Percentiles rank a stretch among this genome's conserved stretches.
phyloP scores from a whole-genome alignment of 1,140 invertebrate genomes.

The Drosophila pseudoobscura region DNA sequence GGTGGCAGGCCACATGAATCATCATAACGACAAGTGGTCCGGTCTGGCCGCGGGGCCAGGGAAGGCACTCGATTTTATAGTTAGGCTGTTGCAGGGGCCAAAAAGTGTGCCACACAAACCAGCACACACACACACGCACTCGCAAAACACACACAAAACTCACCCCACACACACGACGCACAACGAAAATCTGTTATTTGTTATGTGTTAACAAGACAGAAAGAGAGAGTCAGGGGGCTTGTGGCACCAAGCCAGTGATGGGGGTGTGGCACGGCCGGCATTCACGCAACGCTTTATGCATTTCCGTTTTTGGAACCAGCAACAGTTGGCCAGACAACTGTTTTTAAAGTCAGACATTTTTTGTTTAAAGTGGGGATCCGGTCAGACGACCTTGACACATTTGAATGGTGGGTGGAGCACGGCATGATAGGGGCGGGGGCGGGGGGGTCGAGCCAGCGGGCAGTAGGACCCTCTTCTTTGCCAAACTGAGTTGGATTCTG shows the following conservation, averaged over 20 bases:
- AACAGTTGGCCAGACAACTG: slow-evolving; percentile 59
- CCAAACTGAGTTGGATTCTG: background rate
- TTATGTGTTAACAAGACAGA: slow-evolving; percentile 70
- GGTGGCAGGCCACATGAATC: slow-evolving; percentile 69
- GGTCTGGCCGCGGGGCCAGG: slow-evolving; percentile 5
- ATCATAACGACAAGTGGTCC: slow-evolving; percentile 72
- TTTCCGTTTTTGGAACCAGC: slow-evolving; percentile 54
- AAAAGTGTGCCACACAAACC: slow-evolving; percentile 68
- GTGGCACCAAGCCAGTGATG: slow-evolving; percentile 12
- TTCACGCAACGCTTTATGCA: slow-evolving; percentile 67
- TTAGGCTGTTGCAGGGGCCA: slow-evolving; percentile 63
- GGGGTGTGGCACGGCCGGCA: slow-evolving; percentile 24
- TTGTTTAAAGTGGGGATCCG: slow-evolving; percentile 55
- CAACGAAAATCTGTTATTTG: slow-evolving; percentile 67
- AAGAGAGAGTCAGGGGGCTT: slow-evolving; percentile 5
- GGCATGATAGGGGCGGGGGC: too few species aligned
- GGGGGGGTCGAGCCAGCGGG: slow-evolving; percentile 4
- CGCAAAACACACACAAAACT: slow-evolving; percentile 13
- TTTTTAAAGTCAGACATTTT: slow-evolving; percentile 58
- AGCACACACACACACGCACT: slow-evolving; percentile 22
- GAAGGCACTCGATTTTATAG: slow-evolving; percentile 64
- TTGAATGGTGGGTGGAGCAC: slow-evolving; percentile 17
- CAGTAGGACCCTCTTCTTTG: too few species aligned
- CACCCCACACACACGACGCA: slow-evolving; percentile 27
- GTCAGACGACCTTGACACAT: slow-evolving; percentile 71